A percentile compares a stretch with the other conserved stretches of the same genome.
phyloP scores from a whole-genome alignment of 2,888 invertebrate genomes.

The Calameuta pallipes region DNA sequence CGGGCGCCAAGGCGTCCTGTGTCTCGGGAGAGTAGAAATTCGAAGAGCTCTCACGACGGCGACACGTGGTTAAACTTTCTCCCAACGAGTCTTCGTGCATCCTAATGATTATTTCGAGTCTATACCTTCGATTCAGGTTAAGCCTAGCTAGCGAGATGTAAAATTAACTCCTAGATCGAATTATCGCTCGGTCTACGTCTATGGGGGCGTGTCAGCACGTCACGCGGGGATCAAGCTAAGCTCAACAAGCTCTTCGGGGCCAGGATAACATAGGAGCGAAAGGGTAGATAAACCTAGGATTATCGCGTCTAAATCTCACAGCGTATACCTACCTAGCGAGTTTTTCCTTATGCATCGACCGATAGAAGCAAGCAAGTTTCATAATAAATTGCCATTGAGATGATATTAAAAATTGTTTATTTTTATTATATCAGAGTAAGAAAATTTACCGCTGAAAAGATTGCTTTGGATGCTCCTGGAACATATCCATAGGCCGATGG shows the following conservation, averaged over 20 bases:
- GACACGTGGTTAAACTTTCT: conserved; percentile 15
- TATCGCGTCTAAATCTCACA: conserved; percentile 48
- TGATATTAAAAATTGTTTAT: background rate
- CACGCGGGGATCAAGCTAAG: conserved; percentile 59
- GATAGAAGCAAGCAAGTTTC: background rate
- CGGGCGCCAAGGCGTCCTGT: conserved; percentile 57
- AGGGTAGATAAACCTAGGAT: conserved; percentile 50
- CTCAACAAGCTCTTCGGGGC: conserved; percentile 51
- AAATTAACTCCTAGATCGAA: background rate
- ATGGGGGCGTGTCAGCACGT: conserved; percentile 48
- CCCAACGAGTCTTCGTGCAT: conserved; percentile 9
- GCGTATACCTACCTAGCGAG: conserved; percentile 17
- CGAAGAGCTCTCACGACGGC: conserved; percentile 31
- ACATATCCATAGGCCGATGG: conserved; percentile 79
- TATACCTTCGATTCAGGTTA: background rate
- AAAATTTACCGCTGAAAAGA: conserved; percentile 60
- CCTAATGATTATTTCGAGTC: conserved; percentile 9
- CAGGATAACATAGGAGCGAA: conserved; percentile 51
- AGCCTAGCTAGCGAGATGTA: background rate
- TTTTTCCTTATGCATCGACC: background rate
- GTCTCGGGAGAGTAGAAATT: conserved; percentile 45
- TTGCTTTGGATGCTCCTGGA: conserved; percentile 78
- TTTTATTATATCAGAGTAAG: background rate
- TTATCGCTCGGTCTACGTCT: conserved; percentile 15
- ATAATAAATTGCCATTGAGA: background rate